Percentiles rank a stretch among this genome's conserved stretches.
These are phyloP conservation scores for Rhipidura dahli DNA, from an alignment of 2,113 vertebrate genomes.

Conservation along the genomic window DNA sequence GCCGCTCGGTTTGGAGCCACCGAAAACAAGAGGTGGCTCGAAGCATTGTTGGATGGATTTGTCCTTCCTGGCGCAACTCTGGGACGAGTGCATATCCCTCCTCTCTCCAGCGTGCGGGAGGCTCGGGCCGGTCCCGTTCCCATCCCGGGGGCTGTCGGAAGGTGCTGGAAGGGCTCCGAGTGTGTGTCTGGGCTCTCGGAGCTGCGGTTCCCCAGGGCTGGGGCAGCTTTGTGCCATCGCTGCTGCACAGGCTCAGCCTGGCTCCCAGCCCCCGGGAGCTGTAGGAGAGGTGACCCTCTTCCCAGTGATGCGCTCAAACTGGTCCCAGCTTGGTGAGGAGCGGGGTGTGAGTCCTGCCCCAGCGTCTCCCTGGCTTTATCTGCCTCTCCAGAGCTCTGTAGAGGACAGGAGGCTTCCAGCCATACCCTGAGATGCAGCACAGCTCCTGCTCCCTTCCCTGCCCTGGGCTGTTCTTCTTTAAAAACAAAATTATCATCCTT, in stretches of 20 bases:
- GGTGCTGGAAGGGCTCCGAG: neutral
- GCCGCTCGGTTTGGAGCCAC: neutral
- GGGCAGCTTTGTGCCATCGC: neutral
- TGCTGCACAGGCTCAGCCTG: neutral
- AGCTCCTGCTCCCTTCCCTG: neutral
- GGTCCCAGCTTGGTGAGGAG: accelerated
- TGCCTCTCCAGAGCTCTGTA: neutral
- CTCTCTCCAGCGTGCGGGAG: neutral
- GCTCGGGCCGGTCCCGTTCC: neutral
- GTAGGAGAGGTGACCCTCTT: neutral
- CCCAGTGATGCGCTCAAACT: neutral
- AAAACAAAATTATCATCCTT: neutral
- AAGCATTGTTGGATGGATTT: neutral
- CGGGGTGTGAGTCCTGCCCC: neutral
- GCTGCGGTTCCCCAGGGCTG: neutral
- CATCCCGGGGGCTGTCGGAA: accelerated
- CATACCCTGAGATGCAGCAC: neutral
- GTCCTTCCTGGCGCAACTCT: neutral
- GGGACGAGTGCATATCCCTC: neutral
- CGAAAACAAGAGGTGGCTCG: neutral
- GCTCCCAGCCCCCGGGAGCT: too few relatives aligned
- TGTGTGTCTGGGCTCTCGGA: neutral
- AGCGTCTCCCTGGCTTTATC: neutral
- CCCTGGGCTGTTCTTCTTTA: neutral
- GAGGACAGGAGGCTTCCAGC: neutral